These are phyloP conservation scores for Mus musculus DNA, from an alignment of 2,113 vertebrate genomes.

Conservation along the genomic window GRCm39 chr5:123237501-123238000, in stretches of 20 bases:
- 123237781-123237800: background rate
- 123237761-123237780: background rate
- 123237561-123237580: slow-evolving; percentile 13
- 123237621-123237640: too few relatives aligned
- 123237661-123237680: background rate
- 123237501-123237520: background rate
- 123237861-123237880: background rate
- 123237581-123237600: background rate
- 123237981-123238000: slow-evolving; percentile 98
- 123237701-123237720: too few relatives aligned
- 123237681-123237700: background rate
- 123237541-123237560: background rate
- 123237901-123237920: slow-evolving; percentile 86
- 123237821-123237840: background rate
- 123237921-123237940: slow-evolving; percentile 89
- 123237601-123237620: too few relatives aligned
- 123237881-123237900: slow-evolving; percentile 80
- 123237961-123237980: slow-evolving; percentile 95
- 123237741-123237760: background rate
- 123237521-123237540: background rate
- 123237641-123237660: background rate
- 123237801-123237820: background rate
- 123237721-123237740: background rate
- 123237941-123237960: slow-evolving; percentile 91
- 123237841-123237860: background rate